Evolutionary conservation across 2,797 vertebrate genomes (phyloP), one percentile per base, ranked within the genome.

Genomic region (Arnoldichthys spilopterus): DNA sequence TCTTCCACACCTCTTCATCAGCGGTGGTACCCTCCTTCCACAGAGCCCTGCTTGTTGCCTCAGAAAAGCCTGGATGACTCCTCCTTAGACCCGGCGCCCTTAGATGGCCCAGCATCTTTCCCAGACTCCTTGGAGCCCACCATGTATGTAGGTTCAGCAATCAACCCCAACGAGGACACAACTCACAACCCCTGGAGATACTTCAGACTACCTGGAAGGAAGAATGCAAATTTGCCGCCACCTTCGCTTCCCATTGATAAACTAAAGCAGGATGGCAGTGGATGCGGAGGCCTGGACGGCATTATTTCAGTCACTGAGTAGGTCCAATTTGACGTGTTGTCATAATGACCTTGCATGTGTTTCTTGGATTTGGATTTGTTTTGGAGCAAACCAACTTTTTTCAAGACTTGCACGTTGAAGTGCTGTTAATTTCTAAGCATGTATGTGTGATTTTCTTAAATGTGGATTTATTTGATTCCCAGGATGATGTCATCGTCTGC

Each of bases 1-100:
- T 96, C 97, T 51, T 96, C 96, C 76, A 98, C 96, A 18, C 97
- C 98, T 54, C 94, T 97, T 81, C 97, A 97, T 87, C 97, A 98
- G 64, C 94, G 97, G 71, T 98, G 98, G 88, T 98, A 98, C 92
- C 97, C 96, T 59, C 95, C 96, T 66, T 95, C 96, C 62, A 94
- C 96, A 4, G 96, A 98, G 68, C 96, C 97, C 78, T 97, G 96
- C 80, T 87, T 97, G 90, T 90, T 95, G 78, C 94, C 97, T 84
- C 93, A 95, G 34, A 99, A 99, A 90, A 87, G 92, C 43, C 92
- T 94, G 51, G 96, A 96, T 66, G 97, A 97, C 85, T 92, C 96
- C 85, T 93, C 91, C 75, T 91, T 96, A 4, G 95, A 96, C 80
- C 91, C 92, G 77, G 87, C 95, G 86, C 87, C 95, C 76, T 94